These are phyloP conservation scores for Campoletis raptor DNA, from an alignment of 2,888 invertebrate species.

Conservation along the genomic window DNA sequence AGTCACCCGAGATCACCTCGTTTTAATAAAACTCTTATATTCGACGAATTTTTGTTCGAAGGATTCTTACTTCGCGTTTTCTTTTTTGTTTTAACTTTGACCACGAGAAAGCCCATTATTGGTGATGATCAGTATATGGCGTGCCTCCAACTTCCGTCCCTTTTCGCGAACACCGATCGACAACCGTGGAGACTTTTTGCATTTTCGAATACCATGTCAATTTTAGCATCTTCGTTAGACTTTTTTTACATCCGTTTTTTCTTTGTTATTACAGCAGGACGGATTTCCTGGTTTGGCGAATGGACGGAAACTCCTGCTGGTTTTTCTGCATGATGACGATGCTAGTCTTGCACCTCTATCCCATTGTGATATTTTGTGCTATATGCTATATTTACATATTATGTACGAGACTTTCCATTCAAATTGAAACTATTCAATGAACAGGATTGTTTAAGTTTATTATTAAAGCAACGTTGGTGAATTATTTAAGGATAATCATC, in stretches of 20 bases:
- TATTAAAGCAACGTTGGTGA: neutral
- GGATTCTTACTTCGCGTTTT: conserved; percentile 10
- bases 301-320: conserved; percentile 45
- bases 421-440: neutral
- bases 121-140: conserved; percentile 11
- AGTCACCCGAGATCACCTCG: conserved; percentile 1
- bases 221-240: conserved; percentile 62
- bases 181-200: conserved; percentile 63
- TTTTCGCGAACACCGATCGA: conserved; percentile 31
- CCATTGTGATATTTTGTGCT: conserved; percentile 1
- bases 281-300: conserved; percentile 53
- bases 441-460: neutral
- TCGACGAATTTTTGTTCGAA: neutral
- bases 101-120: too few species aligned
- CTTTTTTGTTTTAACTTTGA: neutral
- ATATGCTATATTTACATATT: neutral
- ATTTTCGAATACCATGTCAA: conserved; percentile 72
- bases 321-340: conserved; percentile 53
- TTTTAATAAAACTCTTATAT: neutral
- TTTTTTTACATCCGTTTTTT: conserved; percentile 34
- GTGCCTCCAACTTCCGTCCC: conserved; percentile 44
- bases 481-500: neutral
- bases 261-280: conserved; percentile 44
- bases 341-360: conserved; percentile 40
- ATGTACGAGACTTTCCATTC: conserved; percentile 4